Percentiles rank a stretch among this genome's conserved stretches.
phyloP scores from a whole-genome alignment of 37 sponge, comb jelly and placozoan species.

The Tethya wilhelma region DNA sequence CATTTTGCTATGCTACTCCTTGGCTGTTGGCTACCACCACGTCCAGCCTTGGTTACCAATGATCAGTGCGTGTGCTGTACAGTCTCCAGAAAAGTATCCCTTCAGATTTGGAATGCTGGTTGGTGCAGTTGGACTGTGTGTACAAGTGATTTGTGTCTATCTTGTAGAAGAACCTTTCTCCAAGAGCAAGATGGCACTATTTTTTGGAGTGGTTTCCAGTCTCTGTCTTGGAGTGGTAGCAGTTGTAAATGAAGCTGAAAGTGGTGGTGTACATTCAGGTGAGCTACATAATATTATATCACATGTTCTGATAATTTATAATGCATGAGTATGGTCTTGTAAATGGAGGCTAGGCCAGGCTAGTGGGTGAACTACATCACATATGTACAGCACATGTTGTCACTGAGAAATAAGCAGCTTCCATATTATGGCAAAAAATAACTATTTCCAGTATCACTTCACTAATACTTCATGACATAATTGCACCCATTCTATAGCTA shows the following conservation, averaged over 20 bases:
- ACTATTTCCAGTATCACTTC: too few species aligned
- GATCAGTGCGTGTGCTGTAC: slow-evolving; percentile 86
- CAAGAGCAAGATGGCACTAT: slow-evolving; percentile 32
- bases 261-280: neutral
- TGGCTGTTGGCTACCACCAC: slow-evolving; percentile 66
- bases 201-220: slow-evolving; percentile 44
- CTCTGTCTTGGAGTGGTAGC: slow-evolving; percentile 47
- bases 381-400: too few species aligned
- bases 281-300: too few species aligned
- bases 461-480: neutral
- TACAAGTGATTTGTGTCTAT: too few species aligned
- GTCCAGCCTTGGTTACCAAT: slow-evolving; percentile 82
- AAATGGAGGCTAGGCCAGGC: too few species aligned
- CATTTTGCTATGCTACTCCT: slow-evolving; percentile 70
- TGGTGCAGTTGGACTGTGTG: too few species aligned
- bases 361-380: too few species aligned
- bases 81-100: slow-evolving; percentile 76
- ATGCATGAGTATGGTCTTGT: too few species aligned
- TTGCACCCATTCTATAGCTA: neutral
- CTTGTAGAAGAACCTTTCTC: too few species aligned
- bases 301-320: too few species aligned
- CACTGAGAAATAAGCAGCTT: too few species aligned
- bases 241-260: slow-evolving; percentile 75
- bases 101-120: slow-evolving; percentile 77
- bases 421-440: too few species aligned